Evolutionary conservation across 1,140 invertebrate species (phyloP), one percentile per base, ranked within the genome.

Genomic region (Plutomurus gul): DNA sequence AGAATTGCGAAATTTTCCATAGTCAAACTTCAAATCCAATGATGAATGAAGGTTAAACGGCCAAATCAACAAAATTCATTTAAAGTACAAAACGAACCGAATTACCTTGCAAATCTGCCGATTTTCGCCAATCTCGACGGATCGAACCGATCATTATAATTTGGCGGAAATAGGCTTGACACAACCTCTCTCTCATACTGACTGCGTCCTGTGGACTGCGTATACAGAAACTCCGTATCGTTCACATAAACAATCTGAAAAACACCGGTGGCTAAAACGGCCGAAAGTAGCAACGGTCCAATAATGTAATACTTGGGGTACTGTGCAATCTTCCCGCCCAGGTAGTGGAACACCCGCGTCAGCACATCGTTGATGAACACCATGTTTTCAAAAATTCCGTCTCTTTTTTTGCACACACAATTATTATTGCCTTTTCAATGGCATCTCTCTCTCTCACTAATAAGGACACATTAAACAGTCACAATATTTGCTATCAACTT

Each of bases 211-310:
- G 93, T 92, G 72, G 94, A 89, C 0, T 94, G 94, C 16, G 93
- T 95, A 87, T 96, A 96, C 4, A 96, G 88, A 87, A 95, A 96
- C 85, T 96, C 94, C 1, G 94, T 94, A 87, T 96, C 94, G 86
- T 95, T 95, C 88, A 95, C 93, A 87, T 95, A 96, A 81, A 93
- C 87, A 71, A 96, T 90, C 84, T 90, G 89, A 86, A 96, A 94
- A 84, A 93, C 93, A 70, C 95, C 95, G 20, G 95, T 95, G 85
- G 93, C 90, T 84, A 93, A 94, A 43, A 96, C 89, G 47, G 92
- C 86, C 0, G 93, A 92, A 22, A 96, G 85, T 20, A 96, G 87
- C 18, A 96, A 85, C 4, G 95, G 95, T 40, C 96, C 89, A 81
- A 96, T 92, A 33, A 96, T 89, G 88, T 96, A 96, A 86, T 96